A percentile compares a stretch with the other conserved stretches of the same genome.
Conservation (phyloP, 1,140 invertebrate species). For the Samia ricini region DNA sequence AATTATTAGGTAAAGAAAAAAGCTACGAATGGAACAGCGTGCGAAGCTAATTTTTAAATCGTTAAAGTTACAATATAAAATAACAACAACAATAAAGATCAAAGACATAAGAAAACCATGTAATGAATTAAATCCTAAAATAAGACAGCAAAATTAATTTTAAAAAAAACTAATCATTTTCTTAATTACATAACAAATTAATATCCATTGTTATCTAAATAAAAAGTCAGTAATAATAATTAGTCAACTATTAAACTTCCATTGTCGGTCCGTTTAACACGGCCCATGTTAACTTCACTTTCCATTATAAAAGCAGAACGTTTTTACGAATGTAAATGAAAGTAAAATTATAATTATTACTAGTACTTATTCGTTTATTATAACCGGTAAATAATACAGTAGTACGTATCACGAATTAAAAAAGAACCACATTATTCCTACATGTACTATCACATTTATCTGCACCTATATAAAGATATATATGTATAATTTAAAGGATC, state of each 20-base stretch:
- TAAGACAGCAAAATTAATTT: too few species aligned
- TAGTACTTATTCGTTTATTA: not conserved
- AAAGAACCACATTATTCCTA: not conserved
- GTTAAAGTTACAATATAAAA: too few species aligned
- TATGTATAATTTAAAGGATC: too few species aligned
- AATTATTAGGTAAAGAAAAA: too few species aligned
- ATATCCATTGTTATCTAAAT: not conserved
- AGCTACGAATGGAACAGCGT: too few species aligned
- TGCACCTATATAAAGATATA: too few species aligned
- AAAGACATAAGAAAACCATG: too few species aligned
- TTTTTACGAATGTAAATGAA: not conserved
- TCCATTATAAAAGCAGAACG: slow-evolving; percentile 3
- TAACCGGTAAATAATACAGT: not conserved
- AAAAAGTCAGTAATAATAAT: slow-evolving; percentile 5
- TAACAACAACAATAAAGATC: too few species aligned
- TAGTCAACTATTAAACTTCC: not conserved
- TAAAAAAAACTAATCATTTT: too few species aligned
- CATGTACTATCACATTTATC: too few species aligned
- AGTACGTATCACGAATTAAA: not conserved
- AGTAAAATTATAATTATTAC: slow-evolving; percentile 6
- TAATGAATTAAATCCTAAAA: too few species aligned
- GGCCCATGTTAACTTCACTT: slow-evolving; percentile 50
- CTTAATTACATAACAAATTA: not conserved
- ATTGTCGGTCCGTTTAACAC: slow-evolving; percentile 34
- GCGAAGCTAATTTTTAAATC: too few species aligned